Percentiles rank a stretch among this genome's conserved stretches.
Evolutionary conservation across 1,140 invertebrate genomes (phyloP).

Genomic region (Lethocerus indicus): DNA sequence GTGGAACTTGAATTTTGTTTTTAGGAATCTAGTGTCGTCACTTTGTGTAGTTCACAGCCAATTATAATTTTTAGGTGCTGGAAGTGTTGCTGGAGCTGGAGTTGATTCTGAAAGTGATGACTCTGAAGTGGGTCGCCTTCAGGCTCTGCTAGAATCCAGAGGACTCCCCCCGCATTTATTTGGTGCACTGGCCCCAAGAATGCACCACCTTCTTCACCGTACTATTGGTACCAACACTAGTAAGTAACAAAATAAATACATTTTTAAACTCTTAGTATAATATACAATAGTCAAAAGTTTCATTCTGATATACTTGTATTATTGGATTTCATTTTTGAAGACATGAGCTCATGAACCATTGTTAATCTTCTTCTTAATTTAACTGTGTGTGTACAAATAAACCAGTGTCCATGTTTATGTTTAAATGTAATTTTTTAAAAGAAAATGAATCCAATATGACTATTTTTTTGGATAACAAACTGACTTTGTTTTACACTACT

Average conservation of each 20-base stretch:
- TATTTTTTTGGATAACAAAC: too few species aligned
- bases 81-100: slow-evolving; percentile 21
- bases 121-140: slow-evolving; percentile 71
- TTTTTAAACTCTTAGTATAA: not conserved
- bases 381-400: too few species aligned
- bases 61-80: slow-evolving; percentile 10
- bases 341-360: too few species aligned
- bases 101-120: slow-evolving; percentile 47
- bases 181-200: slow-evolving; percentile 82
- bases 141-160: slow-evolving; percentile 81
- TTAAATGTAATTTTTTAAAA: too few species aligned
- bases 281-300: not conserved
- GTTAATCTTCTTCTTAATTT: too few species aligned
- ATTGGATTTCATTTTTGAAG: not conserved
- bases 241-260: slow-evolving; percentile 22
- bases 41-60: not conserved
- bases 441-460: too few species aligned
- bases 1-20: not conserved
- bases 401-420: too few species aligned
- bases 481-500: too few species aligned
- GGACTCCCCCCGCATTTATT: slow-evolving; percentile 91
- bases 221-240: slow-evolving; percentile 76
- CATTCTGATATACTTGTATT: not conserved
- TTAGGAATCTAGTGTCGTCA: not conserved
- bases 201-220: slow-evolving; percentile 91